A percentile compares a stretch with the other conserved stretches of the same genome.
Conservation (phyloP, 1,140 invertebrate genomes). For the Diorhabda elongata region DNA sequence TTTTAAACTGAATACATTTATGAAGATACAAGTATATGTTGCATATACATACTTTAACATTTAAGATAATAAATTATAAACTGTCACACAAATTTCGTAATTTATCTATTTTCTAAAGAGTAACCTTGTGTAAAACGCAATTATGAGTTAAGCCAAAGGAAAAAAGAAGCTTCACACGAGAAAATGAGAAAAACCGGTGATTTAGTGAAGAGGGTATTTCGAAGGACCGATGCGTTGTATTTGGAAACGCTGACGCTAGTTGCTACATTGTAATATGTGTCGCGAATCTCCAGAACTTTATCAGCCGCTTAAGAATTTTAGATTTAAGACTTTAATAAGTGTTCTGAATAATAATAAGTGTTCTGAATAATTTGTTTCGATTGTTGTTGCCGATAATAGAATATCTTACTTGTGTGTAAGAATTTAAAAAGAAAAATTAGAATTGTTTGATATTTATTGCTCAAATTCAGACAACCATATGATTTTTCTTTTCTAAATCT, state of each 20-base stretch:
- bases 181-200: constrained; percentile 34
- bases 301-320: constrained; percentile 36
- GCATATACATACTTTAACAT: too few relatives aligned
- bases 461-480: too few relatives aligned
- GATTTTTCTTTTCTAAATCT: too few relatives aligned
- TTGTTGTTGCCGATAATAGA: too few relatives aligned
- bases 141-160: not conserved
- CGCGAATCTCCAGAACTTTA: constrained; percentile 37
- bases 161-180: constrained; percentile 5
- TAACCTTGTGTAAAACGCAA: not conserved
- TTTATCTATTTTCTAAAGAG: not conserved
- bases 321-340: constrained; percentile 40
- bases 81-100: not conserved
- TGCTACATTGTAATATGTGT: constrained; percentile 36
- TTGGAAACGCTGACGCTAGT: not conserved
- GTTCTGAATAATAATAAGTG: constrained; percentile 32
- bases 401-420: too few relatives aligned
- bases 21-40: too few relatives aligned
- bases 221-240: too few relatives aligned
- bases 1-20: too few relatives aligned
- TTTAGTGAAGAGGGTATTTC: constrained; percentile 25
- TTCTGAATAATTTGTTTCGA: constrained; percentile 17
- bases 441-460: too few relatives aligned
- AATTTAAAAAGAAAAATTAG: too few relatives aligned
- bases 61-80: too few relatives aligned